These are phyloP conservation scores for Xanthorhoe spadicearia DNA, from an alignment of 2,888 invertebrate species.

Conservation along the genomic window DNA sequence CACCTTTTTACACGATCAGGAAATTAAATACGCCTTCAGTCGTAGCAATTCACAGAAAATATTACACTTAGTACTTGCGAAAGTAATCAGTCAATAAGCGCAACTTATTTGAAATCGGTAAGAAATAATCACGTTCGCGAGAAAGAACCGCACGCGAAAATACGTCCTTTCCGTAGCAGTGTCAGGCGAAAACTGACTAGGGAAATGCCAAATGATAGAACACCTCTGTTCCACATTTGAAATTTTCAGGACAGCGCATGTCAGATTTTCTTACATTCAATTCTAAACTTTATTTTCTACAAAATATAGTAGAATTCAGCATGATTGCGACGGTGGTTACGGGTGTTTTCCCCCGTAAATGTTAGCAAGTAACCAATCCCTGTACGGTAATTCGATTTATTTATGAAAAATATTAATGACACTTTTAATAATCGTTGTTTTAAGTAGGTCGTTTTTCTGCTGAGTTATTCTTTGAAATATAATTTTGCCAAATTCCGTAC, in stretches of 20 bases:
- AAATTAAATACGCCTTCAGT: conserved; percentile 19
- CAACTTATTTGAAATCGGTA: conserved; percentile 13
- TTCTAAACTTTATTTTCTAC: conserved; percentile 18
- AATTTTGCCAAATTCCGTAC: background rate
- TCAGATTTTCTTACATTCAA: conserved; percentile 21
- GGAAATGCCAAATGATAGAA: conserved; percentile 63
- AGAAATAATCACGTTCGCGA: conserved; percentile 17
- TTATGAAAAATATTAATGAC: conserved; percentile 37
- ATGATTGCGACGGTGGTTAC: conserved; percentile 20
- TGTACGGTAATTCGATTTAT: conserved; percentile 46
- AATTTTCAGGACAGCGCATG: conserved; percentile 56
- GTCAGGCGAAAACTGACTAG: conserved; percentile 58
- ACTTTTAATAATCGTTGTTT: conserved; percentile 28
- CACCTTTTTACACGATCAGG: conserved; percentile 40
- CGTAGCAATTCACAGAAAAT: conserved; percentile 14
- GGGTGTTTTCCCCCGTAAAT: conserved; percentile 49
- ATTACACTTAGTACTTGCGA: background rate
- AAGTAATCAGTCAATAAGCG: conserved; percentile 1
- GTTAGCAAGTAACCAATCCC: conserved; percentile 62
- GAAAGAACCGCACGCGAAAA: background rate
- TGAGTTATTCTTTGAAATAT: background rate
- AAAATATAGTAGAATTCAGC: conserved; percentile 19
- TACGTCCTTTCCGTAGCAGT: conserved; percentile 50
- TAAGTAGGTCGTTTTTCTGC: conserved; percentile 3
- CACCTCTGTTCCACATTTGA: conserved; percentile 56